phyloP scores from a whole-genome alignment of 2,797 vertebrate genomes.

The Sebastes minor region DNA sequence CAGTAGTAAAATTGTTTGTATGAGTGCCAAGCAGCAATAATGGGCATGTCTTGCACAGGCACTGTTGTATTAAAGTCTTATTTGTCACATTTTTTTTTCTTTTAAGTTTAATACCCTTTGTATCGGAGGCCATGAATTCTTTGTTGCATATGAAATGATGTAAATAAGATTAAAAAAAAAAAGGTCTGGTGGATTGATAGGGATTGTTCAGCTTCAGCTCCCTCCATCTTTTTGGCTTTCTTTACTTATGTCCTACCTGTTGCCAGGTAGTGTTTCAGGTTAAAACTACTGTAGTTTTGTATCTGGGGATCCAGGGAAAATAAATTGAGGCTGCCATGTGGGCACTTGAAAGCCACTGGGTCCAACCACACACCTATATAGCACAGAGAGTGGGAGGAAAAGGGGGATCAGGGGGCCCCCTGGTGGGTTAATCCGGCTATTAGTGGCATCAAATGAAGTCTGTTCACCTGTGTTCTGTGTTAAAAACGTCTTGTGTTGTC shows the following conservation, averaged over 20 bases:
- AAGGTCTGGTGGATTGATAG: too few species aligned
- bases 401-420: background rate
- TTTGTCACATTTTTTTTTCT: background rate
- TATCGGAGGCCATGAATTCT: background rate
- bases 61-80: background rate
- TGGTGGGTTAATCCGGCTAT: background rate
- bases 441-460: background rate
- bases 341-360: background rate
- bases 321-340: background rate
- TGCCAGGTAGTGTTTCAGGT: too few species aligned
- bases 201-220: too few species aligned
- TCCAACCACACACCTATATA: background rate
- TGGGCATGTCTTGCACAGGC: too few species aligned
- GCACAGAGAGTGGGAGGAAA: background rate
- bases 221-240: fast-evolving
- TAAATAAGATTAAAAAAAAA: too few species aligned
- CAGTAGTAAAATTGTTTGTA: too few species aligned
- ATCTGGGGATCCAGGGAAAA: background rate
- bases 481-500: too few species aligned
- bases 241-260: too few species aligned
- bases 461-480: background rate
- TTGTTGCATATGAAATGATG: too few species aligned
- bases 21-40: too few species aligned
- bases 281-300: background rate
- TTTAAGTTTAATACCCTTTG: background rate